Evolutionary conservation across 2,113 vertebrate species (phyloP).

Genomic region (Bostrychus sinensis): DNA sequence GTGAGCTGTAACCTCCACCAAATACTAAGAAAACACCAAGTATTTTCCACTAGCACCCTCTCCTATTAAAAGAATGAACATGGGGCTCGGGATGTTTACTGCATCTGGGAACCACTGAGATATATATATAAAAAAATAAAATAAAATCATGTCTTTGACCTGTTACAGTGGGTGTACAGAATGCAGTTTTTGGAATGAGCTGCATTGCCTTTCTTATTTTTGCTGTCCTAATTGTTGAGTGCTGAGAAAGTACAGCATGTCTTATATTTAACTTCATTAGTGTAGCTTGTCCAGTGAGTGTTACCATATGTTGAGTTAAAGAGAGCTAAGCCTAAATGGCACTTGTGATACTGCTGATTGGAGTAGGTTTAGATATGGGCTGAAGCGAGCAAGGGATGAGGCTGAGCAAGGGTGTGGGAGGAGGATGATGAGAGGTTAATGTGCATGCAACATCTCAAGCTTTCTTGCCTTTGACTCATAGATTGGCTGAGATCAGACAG

Average conservation of each 20-base stretch:
- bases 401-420: constrained; percentile 47
- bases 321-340: constrained; percentile 34
- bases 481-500: constrained; percentile 65
- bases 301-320: not conserved
- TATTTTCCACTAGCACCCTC: no score
- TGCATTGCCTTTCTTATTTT: not conserved
- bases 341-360: constrained; percentile 48
- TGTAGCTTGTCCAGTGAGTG: not conserved
- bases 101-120: no score
- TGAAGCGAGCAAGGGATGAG: constrained; percentile 34
- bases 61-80: no score
- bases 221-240: no score
- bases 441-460: constrained; percentile 60
- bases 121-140: no score
- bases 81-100: no score
- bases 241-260: not conserved
- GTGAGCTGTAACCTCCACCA: no score
- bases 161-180: no score
- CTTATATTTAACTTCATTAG: not conserved
- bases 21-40: no score
- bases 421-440: constrained; percentile 63
- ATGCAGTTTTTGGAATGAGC: not conserved
- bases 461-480: constrained; percentile 56
- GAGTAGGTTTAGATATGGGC: constrained; percentile 36
- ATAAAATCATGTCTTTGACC: no score